phyloP scores from a whole-genome alignment of 2,888 invertebrate species.

The Drosophila nigricruria region DNA sequence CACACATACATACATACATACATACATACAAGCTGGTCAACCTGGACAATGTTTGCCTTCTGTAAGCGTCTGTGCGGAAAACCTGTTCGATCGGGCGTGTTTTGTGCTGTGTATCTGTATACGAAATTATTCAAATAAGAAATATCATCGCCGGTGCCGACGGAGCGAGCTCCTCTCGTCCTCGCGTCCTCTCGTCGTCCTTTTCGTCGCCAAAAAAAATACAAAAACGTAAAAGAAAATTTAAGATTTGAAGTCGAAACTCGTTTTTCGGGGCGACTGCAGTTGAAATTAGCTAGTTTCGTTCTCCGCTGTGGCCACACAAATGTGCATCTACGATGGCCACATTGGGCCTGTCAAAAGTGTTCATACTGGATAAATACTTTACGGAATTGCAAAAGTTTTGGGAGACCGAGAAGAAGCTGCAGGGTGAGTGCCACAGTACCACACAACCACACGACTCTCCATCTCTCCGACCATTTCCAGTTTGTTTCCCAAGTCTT shows the following conservation, averaged over 20 bases:
- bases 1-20: background rate
- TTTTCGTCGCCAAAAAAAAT: conserved; percentile 31
- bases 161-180: conserved; percentile 10
- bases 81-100: conserved; percentile 72
- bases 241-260: conserved; percentile 57
- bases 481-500: conserved; percentile 67
- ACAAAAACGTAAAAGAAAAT: conserved; percentile 19
- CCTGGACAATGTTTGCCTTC: conserved; percentile 40
- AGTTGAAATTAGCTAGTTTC: conserved; percentile 38
- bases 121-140: conserved; percentile 79
- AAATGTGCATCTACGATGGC: conserved; percentile 89
- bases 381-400: conserved; percentile 98
- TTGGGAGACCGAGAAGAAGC: conserved; percentile 98
- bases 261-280: conserved; percentile 41
- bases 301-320: conserved; percentile 66
- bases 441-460: background rate
- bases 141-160: conserved; percentile 53
- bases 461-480: conserved; percentile 3
- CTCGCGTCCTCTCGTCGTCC: conserved; percentile 36
- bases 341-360: conserved; percentile 97
- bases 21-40: conserved; percentile 10
- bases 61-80: conserved; percentile 70
- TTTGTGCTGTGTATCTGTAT: conserved; percentile 56
- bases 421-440: conserved; percentile 91
- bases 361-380: conserved; percentile 98